Evolutionary conservation across 2,797 vertebrate genomes (phyloP), one percentile per base, ranked within the genome.

Genomic region (Paramormyrops hopkinsi): DNA sequence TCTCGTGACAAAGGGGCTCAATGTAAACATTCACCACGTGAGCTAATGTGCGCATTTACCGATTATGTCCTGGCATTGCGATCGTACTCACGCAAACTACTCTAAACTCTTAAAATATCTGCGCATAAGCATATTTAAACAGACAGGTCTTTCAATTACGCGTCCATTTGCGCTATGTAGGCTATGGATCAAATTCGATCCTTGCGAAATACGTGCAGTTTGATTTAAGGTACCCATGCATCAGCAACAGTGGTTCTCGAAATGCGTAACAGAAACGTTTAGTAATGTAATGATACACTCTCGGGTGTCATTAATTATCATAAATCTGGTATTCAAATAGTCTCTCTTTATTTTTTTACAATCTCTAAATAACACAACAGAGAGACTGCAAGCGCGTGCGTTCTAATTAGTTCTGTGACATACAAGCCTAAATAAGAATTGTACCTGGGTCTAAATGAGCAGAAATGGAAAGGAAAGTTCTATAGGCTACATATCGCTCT

Each of bases 11-110:
- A 62, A 50, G n/a, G 51, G 92, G 84, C 46, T 59, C 46, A 17
- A 54, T 90, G 89, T 90, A 89, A 88, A 89, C 88, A 85, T 50
- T 76, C 50, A 46, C 88, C 89, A 88, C 88, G 84, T 88, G 73
- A 19, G 41, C 89, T 92, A 91, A 90, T 88, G 90, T 91, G 91
- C 0, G 19, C 17, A 19, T 37, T 53, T 37, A 6, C 33, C 7
- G 48, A 53, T 37, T 25, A 44, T 6, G 5, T 14, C 41, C 44
- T 9, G 44, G n/a, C 19, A 9, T 12, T 12, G 44, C 11, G 46
- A 50, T 50, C n/a, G 9, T 50, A 11, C 46, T 48, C 82, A 84
- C 4, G n/a, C 19, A 46, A 46, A 84, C 9, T 50, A 14, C 37
- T n/a, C 37, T 7, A 79, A 79, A 46, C 37, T 41, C 17, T 79